Percentiles rank a stretch among this genome's conserved stretches.
Evolutionary conservation across 2,797 vertebrate genomes (phyloP).

Genomic region (Gastrophryne carolinensis): DNA sequence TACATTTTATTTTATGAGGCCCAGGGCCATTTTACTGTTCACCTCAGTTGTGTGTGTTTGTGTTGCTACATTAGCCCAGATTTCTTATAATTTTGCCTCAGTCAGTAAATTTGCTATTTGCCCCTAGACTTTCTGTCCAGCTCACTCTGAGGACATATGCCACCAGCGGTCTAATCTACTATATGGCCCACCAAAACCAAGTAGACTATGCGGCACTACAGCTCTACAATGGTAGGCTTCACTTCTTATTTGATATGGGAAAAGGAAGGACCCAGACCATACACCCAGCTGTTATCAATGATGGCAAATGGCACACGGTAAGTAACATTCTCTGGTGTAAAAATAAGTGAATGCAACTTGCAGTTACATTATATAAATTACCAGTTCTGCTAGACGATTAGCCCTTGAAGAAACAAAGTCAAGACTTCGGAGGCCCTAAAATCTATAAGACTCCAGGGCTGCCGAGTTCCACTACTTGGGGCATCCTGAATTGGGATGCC

Average conservation of each 20-base stretch:
- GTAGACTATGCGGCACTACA: slow-evolving; percentile 81
- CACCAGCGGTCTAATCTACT: slow-evolving; percentile 78
- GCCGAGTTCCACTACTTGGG: too few species aligned
- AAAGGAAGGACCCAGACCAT: slow-evolving; percentile 75
- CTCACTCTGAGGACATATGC: slow-evolving; percentile 79
- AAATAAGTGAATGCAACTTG: too few species aligned
- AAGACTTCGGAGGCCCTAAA: too few species aligned
- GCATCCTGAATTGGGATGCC: too few species aligned
- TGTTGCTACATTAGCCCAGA: too few species aligned
- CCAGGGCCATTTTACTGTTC: too few species aligned
- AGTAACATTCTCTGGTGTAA: slow-evolving; percentile 47
- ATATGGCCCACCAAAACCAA: slow-evolving; percentile 83
- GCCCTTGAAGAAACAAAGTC: too few species aligned
- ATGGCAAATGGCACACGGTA: slow-evolving; percentile 90
- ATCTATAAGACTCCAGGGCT: too few species aligned
- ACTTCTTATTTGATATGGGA: slow-evolving; percentile 86
- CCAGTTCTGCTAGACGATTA: too few species aligned
- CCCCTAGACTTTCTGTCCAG: slow-evolving; percentile 76
- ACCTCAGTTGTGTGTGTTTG: too few species aligned
- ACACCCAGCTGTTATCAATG: slow-evolving; percentile 70
- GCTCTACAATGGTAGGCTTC: slow-evolving; percentile 72
- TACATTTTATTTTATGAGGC: too few species aligned
- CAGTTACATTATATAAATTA: too few species aligned
- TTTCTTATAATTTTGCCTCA: slow-evolving; percentile 38
- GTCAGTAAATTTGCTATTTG: background rate